Percentiles rank a stretch among this genome's conserved stretches.
Evolutionary conservation across 1,140 invertebrate species (phyloP).

Genomic region (Drosophila guanche): DNA sequence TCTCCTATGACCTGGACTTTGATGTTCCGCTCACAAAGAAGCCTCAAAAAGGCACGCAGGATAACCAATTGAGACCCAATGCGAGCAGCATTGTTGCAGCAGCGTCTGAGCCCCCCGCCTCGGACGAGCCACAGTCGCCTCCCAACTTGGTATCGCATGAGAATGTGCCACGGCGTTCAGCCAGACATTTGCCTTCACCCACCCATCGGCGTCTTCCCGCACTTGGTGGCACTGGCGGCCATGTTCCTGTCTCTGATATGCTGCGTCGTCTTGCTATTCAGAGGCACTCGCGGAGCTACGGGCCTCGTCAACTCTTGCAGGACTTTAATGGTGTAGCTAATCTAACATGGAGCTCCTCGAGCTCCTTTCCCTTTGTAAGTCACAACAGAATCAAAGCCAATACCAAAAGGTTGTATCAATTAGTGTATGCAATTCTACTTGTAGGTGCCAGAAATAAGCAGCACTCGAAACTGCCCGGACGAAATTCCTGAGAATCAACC

Average conservation of each 20-base stretch:
- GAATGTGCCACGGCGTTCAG: not conserved
- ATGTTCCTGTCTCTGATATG: slow-evolving; percentile 51
- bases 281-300: slow-evolving; percentile 52
- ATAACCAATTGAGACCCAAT: too few species aligned
- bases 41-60: not conserved
- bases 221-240: slow-evolving; percentile 24
- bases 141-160: not conserved
- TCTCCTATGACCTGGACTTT: slow-evolving; percentile 46
- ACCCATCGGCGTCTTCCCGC: not conserved
- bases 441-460: slow-evolving; percentile 39
- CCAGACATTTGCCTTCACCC: not conserved
- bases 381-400: not conserved
- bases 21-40: slow-evolving; percentile 25
- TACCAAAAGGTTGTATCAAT: not conserved
- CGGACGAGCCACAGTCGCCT: not conserved
- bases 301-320: slow-evolving; percentile 47
- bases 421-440: not conserved
- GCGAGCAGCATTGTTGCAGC: not conserved
- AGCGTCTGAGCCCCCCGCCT: not conserved
- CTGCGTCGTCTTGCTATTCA: slow-evolving; percentile 59
- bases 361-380: slow-evolving; percentile 48
- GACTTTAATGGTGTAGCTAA: slow-evolving; percentile 43
- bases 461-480: slow-evolving; percentile 21
- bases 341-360: slow-evolving; percentile 12
- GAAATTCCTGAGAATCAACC: not conserved